Evolutionary conservation across 2,888 invertebrate species (phyloP).

Genomic region (Microchrysa polita): DNA sequence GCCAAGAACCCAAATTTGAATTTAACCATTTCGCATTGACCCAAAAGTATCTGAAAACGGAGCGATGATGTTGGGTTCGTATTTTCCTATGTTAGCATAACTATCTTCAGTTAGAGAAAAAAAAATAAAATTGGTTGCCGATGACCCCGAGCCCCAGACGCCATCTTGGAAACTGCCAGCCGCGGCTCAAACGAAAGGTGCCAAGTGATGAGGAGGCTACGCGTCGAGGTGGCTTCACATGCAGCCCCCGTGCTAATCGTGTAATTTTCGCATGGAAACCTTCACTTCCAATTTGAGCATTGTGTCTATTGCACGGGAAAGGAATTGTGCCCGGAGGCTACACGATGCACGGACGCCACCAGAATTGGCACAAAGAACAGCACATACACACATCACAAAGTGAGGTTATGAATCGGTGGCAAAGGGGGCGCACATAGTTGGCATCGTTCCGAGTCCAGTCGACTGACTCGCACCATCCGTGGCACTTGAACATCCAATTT

Average conservation of each 20-base stretch:
- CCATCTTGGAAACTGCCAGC: conserved; percentile 52
- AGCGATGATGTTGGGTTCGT: too few relatives aligned
- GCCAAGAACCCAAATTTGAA: conserved; percentile 15
- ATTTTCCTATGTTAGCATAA: too few relatives aligned
- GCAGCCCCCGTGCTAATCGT: neutral
- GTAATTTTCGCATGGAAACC: neutral
- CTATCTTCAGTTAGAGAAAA: neutral
- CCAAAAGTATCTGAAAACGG: too few relatives aligned
- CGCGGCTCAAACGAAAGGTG: conserved; percentile 6
- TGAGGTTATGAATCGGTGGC: conserved; percentile 34
- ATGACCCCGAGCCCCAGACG: conserved; percentile 50
- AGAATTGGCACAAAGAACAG: conserved; percentile 23
- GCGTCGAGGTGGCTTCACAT: too few relatives aligned
- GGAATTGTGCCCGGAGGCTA: neutral
- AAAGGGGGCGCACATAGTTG: conserved; percentile 22
- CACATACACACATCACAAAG: conserved; percentile 4
- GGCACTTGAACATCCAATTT: neutral
- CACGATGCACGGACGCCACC: conserved; percentile 4
- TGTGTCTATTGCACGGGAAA: too few relatives aligned
- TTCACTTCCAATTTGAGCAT: neutral
- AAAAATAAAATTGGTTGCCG: neutral
- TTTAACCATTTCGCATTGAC: neutral
- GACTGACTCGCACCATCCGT: neutral
- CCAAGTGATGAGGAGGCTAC: conserved; percentile 22
- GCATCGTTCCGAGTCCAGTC: conserved; percentile 3